Percentiles rank a stretch among this genome's conserved stretches.
Evolutionary conservation across 2,113 vertebrate genomes (phyloP).

Genomic region (Leucopternis melanops): DNA sequence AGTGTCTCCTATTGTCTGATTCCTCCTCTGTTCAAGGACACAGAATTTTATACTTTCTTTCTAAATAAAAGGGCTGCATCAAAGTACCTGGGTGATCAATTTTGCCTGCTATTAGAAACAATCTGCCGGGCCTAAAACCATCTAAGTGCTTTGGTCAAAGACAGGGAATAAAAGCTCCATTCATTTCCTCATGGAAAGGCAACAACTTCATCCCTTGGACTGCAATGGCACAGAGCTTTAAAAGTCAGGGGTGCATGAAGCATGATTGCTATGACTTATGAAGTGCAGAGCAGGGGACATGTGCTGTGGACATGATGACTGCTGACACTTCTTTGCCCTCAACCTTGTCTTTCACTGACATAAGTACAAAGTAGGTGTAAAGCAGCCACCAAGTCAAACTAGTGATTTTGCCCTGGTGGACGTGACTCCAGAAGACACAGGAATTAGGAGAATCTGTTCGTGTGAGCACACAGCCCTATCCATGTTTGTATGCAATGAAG

Average conservation of each 20-base stretch:
- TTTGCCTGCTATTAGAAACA: conserved; percentile 37
- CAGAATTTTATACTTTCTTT: conserved; percentile 16
- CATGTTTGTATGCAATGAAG: neutral
- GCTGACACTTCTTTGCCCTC: neutral
- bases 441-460: neutral
- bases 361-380: neutral
- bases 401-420: neutral
- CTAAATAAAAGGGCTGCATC: conserved; percentile 14
- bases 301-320: neutral
- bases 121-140: conserved; percentile 19
- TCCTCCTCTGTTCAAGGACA: neutral
- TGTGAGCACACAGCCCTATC: neutral
- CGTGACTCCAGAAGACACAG: neutral
- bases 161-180: neutral
- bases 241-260: neutral
- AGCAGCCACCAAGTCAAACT: neutral
- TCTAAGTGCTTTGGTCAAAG: conserved; percentile 25
- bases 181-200: neutral
- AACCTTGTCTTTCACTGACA: neutral
- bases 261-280: neutral
- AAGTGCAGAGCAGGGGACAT: neutral
- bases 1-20: neutral
- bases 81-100: conserved; percentile 37
- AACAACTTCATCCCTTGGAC: neutral
- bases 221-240: neutral